Evolutionary conservation across 2,113 vertebrate genomes (phyloP).

Genomic region (Myotis davidii): DNA sequence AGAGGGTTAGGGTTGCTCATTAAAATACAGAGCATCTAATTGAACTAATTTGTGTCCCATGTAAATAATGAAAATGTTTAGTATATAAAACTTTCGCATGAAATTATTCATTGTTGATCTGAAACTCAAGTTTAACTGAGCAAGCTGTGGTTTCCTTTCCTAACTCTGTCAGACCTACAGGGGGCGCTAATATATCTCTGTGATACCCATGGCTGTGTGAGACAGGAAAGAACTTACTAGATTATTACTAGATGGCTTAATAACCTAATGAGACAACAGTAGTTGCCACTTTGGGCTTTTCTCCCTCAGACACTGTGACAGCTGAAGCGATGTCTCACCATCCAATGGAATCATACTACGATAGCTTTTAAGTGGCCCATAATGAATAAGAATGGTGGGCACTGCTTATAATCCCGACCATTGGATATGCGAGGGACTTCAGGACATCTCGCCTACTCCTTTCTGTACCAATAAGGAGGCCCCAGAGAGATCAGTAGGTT

Average conservation of each 20-base stretch:
- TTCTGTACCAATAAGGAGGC: neutral
- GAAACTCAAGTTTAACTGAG: neutral
- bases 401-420: neutral
- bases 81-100: neutral
- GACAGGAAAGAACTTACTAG: neutral
- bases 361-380: neutral
- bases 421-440: neutral
- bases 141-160: neutral
- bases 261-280: neutral
- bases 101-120: neutral
- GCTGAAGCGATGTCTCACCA: neutral
- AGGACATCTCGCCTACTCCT: neutral
- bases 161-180: neutral
- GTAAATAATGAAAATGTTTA: neutral
- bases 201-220: neutral
- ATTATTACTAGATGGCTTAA: neutral
- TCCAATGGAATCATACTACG: neutral
- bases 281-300: neutral
- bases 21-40: neutral
- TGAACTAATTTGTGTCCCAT: neutral
- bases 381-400: neutral
- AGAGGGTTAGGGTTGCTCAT: neutral
- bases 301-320: constrained; percentile 11
- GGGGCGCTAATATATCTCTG: neutral
- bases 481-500: neutral